Conservation (phyloP, 2,797 vertebrate species). For the Poecilia picta region DNA sequence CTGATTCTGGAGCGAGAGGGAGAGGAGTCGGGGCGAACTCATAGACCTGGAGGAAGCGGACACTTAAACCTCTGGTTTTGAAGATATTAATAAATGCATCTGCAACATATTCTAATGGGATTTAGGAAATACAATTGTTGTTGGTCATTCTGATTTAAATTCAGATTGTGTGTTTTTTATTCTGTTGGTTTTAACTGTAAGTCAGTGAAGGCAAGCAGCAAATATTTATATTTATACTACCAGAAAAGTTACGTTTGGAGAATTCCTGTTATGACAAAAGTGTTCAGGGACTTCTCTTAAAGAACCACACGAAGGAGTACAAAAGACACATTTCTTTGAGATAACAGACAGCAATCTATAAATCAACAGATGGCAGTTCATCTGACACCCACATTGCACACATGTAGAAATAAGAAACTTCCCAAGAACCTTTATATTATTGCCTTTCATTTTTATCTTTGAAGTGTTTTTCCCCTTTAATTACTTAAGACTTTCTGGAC, state of each 20-base stretch:
- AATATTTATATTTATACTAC: conserved; percentile 3
- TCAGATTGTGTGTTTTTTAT: too few species aligned
- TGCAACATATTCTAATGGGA: too few species aligned
- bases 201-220: conserved; percentile 16
- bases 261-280: neutral
- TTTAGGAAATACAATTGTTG: too few species aligned
- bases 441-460: neutral
- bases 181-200: neutral
- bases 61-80: too few species aligned
- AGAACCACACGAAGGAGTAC: neutral
- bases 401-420: neutral
- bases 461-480: neutral
- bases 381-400: conserved; percentile 8
- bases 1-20: conserved; percentile 29
- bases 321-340: conserved; percentile 9
- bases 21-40: conserved; percentile 30
- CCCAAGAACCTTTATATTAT: neutral
- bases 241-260: conserved; percentile 1
- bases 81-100: too few species aligned
- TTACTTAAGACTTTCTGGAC: neutral
- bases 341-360: conserved; percentile 1
- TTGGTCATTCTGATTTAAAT: too few species aligned
- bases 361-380: conserved; percentile 36
- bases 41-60: neutral
- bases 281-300: conserved; percentile 2